Base-by-base conservation (phyloP, 2,797 vertebrate genomes). In the Chaetophractus vellerosus region DNA sequence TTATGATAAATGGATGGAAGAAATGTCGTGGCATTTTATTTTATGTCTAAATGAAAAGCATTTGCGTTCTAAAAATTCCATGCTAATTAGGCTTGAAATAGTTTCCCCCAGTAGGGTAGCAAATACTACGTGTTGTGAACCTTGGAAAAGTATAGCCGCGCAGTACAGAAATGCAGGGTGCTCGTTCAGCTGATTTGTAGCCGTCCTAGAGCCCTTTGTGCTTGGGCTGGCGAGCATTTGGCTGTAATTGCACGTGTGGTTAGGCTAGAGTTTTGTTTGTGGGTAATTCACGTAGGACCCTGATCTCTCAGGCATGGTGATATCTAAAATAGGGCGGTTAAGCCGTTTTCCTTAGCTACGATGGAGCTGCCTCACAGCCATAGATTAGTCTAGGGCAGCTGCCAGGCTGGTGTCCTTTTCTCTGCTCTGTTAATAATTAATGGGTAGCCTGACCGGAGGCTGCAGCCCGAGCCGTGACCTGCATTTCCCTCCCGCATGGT, bases 1-100 rank as follows among this genome's bases (percentile, higher is more conserved):
- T 98, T 98, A 98, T 98, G 98, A 99, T 98, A 98, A 98, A 98
- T 98, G 98, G 96, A 96, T 97, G 96, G 97, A 97, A 96, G 97
- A 98, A 98, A 98, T 98, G 98, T 98, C 97, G 68, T 71, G 98
- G 96, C 98, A 98, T 98, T 98, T 98, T 98, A 98, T 97, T 98
- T 98, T 98, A 98, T 97, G 97, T 98, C 97, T 98, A 97, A 98
- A 98, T 98, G 98, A 98, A 98, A 98, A 98, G 96, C 97, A 97
- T 98, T 98, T 98, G 97, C 98, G 97, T 98, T 98, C 94, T 96
- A 94, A 97, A 98, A 98, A 97, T 95, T 97, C 97, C 94, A 92
- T 96, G 97, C 97, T 98, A 98, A 98, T 98, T 98, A 98, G 97
- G 96, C 98, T 98, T 98, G 98, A 98, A 98, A 98, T 98, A 98